Evolutionary conservation across 2,113 vertebrate species (phyloP).

Genomic region (human (Homo sapiens)): GRCh38 chrY:21811501-21812000

Average conservation of each 20-base stretch:
- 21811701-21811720: not conserved
- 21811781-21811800: too few species aligned
- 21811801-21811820: not conserved
- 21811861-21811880: not conserved
- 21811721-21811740: not conserved
- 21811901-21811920: not conserved
- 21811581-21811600: not conserved
- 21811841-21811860: not conserved
- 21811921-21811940: not conserved
- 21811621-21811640: not conserved
- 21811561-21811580: conserved; percentile 23
- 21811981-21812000: not conserved
- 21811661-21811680: not conserved
- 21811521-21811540: conserved; percentile 20
- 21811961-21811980: not conserved
- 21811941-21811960: not conserved
- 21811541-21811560: not conserved
- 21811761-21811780: not conserved
- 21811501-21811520: conserved; percentile 19
- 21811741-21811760: not conserved
- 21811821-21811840: not conserved
- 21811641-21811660: not conserved
- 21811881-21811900: not conserved
- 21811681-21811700: not conserved
- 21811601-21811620: not conserved